phyloP scores from a whole-genome alignment of 2,888 invertebrate genomes.

The Erynnis tages region DNA sequence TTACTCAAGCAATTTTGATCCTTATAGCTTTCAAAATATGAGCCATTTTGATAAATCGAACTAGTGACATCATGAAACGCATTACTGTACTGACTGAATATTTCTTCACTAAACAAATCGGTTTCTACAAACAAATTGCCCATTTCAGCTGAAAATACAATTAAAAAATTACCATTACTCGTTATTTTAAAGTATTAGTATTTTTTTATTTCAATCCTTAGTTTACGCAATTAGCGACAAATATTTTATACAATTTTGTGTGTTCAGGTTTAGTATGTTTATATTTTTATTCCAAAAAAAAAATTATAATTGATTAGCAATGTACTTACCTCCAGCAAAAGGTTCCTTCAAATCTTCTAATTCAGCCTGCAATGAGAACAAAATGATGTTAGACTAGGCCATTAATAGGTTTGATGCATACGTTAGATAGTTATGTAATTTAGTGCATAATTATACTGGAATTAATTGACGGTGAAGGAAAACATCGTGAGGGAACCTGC shows the following conservation, averaged over 20 bases:
- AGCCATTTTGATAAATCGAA: background rate
- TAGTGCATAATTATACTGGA: no score
- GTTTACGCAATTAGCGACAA: no score
- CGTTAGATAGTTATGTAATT: no score
- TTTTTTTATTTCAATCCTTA: no score
- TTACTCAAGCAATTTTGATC: background rate
- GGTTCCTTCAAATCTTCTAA: slow-evolving; percentile 69
- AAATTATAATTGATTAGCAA: no score
- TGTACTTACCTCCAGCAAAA: slow-evolving; percentile 59
- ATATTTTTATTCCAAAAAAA: no score
- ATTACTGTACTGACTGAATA: slow-evolving; percentile 1
- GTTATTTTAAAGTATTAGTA: no score
- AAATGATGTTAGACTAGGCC: background rate
- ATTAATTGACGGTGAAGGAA: no score
- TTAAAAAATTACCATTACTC: background rate
- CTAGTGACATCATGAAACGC: background rate
- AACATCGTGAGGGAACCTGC: no score
- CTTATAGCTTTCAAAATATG: background rate
- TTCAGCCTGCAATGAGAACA: slow-evolving; percentile 54
- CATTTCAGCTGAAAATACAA: slow-evolving; percentile 3
- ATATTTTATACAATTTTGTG: no score
- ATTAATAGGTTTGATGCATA: no score
- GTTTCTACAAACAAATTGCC: background rate
- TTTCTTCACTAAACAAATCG: slow-evolving; percentile 1
- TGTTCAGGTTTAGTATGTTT: no score